Evolutionary conservation across 2,113 vertebrate genomes (phyloP).

Genomic region (Onychorhynchus coronatus): DNA sequence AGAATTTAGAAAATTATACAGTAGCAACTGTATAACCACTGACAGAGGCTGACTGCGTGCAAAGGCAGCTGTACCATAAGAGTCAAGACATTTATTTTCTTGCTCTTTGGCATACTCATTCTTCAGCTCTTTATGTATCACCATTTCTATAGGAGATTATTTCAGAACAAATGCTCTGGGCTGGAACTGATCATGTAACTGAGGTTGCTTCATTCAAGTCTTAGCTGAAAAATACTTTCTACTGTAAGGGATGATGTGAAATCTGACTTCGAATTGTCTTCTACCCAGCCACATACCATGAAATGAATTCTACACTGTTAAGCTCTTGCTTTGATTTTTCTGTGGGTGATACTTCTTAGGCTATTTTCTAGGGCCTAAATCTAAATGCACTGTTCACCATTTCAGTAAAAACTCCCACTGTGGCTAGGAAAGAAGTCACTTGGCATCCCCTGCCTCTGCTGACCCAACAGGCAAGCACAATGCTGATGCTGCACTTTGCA

Average conservation of each 20-base stretch:
- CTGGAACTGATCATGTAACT: not conserved
- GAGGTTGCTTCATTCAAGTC: not conserved
- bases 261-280: not conserved
- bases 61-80: not conserved
- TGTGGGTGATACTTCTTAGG: not conserved
- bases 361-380: not conserved
- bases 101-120: not conserved
- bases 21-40: constrained; percentile 1
- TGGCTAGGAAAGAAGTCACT: not conserved
- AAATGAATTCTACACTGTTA: not conserved
- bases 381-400: not conserved
- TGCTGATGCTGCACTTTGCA: not conserved
- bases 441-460: not conserved
- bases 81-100: not conserved
- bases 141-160: not conserved
- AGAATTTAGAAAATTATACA: constrained; percentile 55
- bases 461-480: not conserved
- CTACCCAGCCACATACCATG: not conserved
- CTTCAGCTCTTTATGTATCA: not conserved
- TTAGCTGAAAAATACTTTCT: not conserved
- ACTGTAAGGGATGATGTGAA: not conserved
- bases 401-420: not conserved
- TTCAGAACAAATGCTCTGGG: not conserved
- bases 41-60: not conserved
- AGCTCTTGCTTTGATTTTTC: not conserved